Conservation (phyloP, 2,113 vertebrate genomes). For the Ginglymostoma cirratum region DNA sequence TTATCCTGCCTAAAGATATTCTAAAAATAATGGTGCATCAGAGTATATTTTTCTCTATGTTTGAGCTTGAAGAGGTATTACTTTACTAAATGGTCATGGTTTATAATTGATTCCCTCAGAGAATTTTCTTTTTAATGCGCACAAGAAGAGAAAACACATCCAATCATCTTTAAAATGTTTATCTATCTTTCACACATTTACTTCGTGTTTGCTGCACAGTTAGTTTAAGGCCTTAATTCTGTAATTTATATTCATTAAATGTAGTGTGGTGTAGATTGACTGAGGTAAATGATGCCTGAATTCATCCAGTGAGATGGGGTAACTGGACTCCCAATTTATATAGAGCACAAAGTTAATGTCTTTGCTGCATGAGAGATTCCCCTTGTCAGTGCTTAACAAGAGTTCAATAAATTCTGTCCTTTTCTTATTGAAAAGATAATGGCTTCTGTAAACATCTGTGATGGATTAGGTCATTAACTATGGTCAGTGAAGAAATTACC, state of each 20-base stretch:
- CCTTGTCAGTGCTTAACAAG: constrained; percentile 41
- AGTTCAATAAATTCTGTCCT: constrained; percentile 35
- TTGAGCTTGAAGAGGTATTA: background rate
- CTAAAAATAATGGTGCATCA: background rate
- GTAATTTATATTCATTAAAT: constrained; percentile 45
- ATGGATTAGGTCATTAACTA: constrained; percentile 18
- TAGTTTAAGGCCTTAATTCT: constrained; percentile 39
- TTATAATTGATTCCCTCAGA: background rate
- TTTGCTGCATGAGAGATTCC: constrained; percentile 40
- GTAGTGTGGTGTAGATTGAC: constrained; percentile 26
- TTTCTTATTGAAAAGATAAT: constrained; percentile 40
- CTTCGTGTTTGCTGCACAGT: constrained; percentile 39
- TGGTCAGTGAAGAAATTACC: constrained; percentile 24
- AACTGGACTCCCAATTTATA: constrained; percentile 41
- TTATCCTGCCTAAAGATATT: background rate
- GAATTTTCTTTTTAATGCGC: background rate
- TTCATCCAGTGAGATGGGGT: constrained; percentile 41
- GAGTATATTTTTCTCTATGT: background rate
- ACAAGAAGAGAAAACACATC: background rate
- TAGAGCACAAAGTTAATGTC: constrained; percentile 42
- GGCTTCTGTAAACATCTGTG: constrained; percentile 13
- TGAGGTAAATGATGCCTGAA: constrained; percentile 39
- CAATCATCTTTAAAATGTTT: constrained; percentile 22
- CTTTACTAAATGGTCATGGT: background rate
- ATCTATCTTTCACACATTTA: constrained; percentile 17